Evolutionary conservation across 2,113 vertebrate genomes (phyloP).

Genomic region (Uria lomvia): DNA sequence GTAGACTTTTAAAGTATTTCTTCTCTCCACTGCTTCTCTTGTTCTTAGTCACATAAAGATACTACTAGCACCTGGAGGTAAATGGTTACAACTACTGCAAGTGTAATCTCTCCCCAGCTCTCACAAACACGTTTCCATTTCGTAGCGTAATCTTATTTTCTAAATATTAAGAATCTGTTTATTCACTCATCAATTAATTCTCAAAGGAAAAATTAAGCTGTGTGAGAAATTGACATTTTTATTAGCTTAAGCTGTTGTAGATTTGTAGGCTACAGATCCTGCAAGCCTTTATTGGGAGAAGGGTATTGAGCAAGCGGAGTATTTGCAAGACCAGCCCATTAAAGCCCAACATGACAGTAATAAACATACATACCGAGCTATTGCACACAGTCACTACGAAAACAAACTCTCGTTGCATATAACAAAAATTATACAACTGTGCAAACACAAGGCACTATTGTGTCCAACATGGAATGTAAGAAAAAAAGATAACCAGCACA

Average conservation of each 20-base stretch:
- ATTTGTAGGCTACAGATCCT: neutral
- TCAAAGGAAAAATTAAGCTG: neutral
- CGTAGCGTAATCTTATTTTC: neutral
- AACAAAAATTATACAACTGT: conserved; percentile 1
- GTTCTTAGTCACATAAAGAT: neutral
- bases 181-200: neutral
- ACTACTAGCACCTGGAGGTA: neutral
- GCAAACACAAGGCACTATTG: conserved; percentile 10
- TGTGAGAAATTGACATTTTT: neutral
- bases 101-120: neutral
- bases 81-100: neutral
- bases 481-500: neutral
- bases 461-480: neutral
- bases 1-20: neutral
- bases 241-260: neutral
- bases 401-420: neutral
- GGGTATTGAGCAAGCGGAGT: neutral
- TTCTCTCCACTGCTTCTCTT: neutral
- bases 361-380: neutral
- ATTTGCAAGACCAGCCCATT: neutral
- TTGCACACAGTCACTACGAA: neutral
- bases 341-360: neutral
- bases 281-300: neutral
- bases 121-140: neutral
- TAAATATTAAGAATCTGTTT: neutral